Evolutionary conservation across 2,113 vertebrate genomes (phyloP), one percentile per base, ranked within the genome.

Genomic region (Pycnonotus jocosus): DNA sequence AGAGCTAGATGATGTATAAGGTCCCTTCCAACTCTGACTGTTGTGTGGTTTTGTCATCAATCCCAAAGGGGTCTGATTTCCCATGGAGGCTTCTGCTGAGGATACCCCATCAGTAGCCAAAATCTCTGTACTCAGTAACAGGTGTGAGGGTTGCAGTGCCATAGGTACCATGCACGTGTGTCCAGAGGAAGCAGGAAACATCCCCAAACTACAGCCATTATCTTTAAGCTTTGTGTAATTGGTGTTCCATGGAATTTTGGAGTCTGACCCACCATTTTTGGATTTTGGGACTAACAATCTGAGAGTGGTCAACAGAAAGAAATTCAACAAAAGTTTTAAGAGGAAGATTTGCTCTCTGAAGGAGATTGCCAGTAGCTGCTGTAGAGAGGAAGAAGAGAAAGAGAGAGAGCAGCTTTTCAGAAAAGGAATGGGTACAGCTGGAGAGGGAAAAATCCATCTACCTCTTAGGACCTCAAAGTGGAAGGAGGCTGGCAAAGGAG

Each of bases 91-190:
- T 76, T 90, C 45, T 30, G 3, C 40, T 85, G 28, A 78, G 37
- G 22, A 11, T 54, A 56, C 20, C 3, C 4, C 38, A 58, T 50
- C 38, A 51, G 50, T 23, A 40, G n/a, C 15, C 37, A 50, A 60
- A 65, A 50, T 56, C 37, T 51, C 30, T 37, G 20, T 45, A 11
- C 5, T 57, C 30, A 9, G 10, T 69, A 11, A 22, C 35, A 72
- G 4, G 4, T 68, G 7, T 28, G 47, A 78, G 45, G 16, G 6
- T 21, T 86, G n/a, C 47, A 54, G 50, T 50, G 56, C 15, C 16
- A 7, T 50, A 37, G 58, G 33, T 4, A 38, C 10, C 21, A 13
- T 9, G 7, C 15, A 42, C 0, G 0, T 8, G 3, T 82, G 27
- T 11, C 54, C 25, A 48, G 42, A 61, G 7, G 30, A 78, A 88